Conservation (phyloP, 1,140 invertebrate genomes). For the Sogatella furcifera region DNA sequence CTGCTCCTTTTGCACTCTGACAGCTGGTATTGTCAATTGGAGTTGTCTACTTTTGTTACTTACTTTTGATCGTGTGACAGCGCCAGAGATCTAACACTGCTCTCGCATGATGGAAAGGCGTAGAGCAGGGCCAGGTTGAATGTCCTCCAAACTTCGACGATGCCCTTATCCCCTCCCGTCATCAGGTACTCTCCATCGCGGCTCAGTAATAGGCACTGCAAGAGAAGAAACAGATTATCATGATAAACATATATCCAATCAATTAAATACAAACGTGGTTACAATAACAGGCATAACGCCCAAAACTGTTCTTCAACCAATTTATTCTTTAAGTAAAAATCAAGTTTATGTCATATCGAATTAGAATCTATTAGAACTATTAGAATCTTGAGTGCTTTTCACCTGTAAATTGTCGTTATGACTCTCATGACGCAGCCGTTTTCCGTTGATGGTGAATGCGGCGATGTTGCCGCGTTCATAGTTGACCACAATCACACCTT, state of each 20-base stretch:
- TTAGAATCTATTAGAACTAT: no score
- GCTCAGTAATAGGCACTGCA: conserved; percentile 88
- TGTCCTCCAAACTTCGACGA: conserved; percentile 96
- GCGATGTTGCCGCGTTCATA: conserved; percentile 87
- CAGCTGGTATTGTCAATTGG: no score
- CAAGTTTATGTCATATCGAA: no score
- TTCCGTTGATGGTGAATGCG: conserved; percentile 86
- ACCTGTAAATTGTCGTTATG: conserved; percentile 95
- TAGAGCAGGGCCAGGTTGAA: conserved; percentile 94
- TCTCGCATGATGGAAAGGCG: conserved; percentile 93
- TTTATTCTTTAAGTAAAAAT: no score
- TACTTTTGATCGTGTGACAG: conserved; percentile 96
- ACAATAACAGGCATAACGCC: no score
- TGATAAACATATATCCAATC: no score
- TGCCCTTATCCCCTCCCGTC: conserved; percentile 91
- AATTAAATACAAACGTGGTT: no score
- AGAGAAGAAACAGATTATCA: conserved; percentile 26
- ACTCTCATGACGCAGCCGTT: conserved; percentile 72
- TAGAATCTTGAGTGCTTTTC: no score
- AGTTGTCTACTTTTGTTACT: no score
- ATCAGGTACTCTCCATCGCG: conserved; percentile 97
- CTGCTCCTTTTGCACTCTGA: no score
- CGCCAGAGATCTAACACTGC: conserved; percentile 81
- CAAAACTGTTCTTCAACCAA: no score
- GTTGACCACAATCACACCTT: conserved; percentile 92